Base-by-base conservation (phyloP, 30 jellyfish, hydroid and myxozoan species). In the Clytia hemisphaerica region DNA sequence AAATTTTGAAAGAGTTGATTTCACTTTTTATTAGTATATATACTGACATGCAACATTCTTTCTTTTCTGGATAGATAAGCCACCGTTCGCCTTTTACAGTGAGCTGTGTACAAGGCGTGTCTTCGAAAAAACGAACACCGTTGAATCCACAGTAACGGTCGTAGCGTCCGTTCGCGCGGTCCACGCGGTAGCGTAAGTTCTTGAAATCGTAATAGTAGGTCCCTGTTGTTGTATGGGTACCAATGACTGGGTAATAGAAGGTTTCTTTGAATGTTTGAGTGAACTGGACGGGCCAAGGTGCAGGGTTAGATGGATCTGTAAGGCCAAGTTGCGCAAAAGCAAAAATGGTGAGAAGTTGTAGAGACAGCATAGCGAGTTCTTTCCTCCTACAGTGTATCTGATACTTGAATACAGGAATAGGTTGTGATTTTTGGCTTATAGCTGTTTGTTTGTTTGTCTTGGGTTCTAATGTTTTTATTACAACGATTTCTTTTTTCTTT, bases 61-160 rank as follows among this genome's bases (percentile, higher is more conserved):
- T 22, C n/a, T 44, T 44, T 16, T 69, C 81, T 19, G 81, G 81
- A 69, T 69, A 69, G 27, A 69, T 69, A 27, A 69, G 15, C 81
- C 81, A 69, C 40, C 81, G 29, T 54, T 7, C 34, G 2, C 81
- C 81, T 19, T 69, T 50, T 4, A 69, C 21, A 27, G 49, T 75
- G 27, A 69, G 78, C 32, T 69, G 81, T 14, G 81, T 69, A 27
- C 81, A 69, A 10, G 81, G 81, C 24, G 81, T 69, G 54, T 69
- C 32, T 49, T 42, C 45, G 10, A 69, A 69, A 9, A 75, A 75
- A 6, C 59, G 33, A 15, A 42, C 33, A 2, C 81, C 81, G n/a
- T 69, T 69, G 22, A 69, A 45, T 9, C 81, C 81, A 45, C 81
- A 69, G n/a, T 69, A 69, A 31, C 81, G 22, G 30, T 69, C 81